Conservation (phyloP, 2,888 invertebrate species). For the Catocala nupta region DNA sequence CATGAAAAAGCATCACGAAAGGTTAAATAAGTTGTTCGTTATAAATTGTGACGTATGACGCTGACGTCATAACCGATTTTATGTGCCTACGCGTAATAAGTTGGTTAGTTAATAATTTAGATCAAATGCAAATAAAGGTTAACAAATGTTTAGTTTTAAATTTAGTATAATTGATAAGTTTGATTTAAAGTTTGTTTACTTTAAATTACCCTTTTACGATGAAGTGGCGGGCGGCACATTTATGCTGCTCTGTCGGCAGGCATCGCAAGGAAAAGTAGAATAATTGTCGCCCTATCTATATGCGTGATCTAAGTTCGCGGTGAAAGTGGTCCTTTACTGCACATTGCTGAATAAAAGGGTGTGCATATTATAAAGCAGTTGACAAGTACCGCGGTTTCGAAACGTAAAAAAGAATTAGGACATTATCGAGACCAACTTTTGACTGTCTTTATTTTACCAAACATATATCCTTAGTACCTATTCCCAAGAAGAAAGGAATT, state of each 20-base stretch:
- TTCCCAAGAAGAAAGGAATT: too few species aligned
- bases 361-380: slow-evolving; percentile 1
- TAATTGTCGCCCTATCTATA: slow-evolving; percentile 31
- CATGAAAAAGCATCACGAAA: too few species aligned
- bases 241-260: slow-evolving; percentile 28
- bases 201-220: neutral
- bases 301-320: slow-evolving; percentile 34
- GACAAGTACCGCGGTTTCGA: neutral
- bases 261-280: slow-evolving; percentile 14
- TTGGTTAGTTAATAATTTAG: too few species aligned
- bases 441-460: neutral
- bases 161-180: too few species aligned
- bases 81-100: too few species aligned
- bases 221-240: slow-evolving; percentile 2
- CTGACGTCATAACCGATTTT: too few species aligned
- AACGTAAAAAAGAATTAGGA: neutral
- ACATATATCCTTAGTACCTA: too few species aligned
- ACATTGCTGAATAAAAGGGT: slow-evolving; percentile 21
- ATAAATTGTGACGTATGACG: too few species aligned
- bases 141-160: too few species aligned
- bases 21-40: too few species aligned
- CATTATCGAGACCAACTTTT: neutral
- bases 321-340: slow-evolving; percentile 26
- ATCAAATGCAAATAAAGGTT: too few species aligned
- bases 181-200: too few species aligned